Evolutionary conservation across 2,888 invertebrate species (phyloP).

Genomic region (Loripinus fragilis): DNA sequence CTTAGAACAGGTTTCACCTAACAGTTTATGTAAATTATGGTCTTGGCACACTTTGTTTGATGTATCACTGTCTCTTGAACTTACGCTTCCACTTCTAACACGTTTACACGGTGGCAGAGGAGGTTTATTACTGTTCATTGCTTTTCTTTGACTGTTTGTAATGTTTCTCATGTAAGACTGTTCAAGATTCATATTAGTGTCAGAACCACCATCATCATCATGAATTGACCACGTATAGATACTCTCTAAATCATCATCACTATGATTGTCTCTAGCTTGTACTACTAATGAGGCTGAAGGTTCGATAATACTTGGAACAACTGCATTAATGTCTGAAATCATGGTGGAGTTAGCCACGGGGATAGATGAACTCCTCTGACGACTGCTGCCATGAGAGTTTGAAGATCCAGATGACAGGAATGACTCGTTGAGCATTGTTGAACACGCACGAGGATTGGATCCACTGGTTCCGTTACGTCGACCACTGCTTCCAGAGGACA

Average conservation of each 20-base stretch:
- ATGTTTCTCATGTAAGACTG: constrained; percentile 69
- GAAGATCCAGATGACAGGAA: constrained; percentile 59
- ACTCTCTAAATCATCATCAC: constrained; percentile 67
- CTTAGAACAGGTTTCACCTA: constrained; percentile 61
- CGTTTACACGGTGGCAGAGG: constrained; percentile 62
- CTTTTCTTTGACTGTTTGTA: constrained; percentile 44
- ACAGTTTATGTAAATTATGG: constrained; percentile 59
- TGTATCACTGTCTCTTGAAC: constrained; percentile 55
- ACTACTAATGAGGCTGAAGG: constrained; percentile 41
- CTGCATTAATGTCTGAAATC: constrained; percentile 42
- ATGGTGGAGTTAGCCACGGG: constrained; percentile 57
- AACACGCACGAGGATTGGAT: constrained; percentile 56
- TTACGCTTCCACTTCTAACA: constrained; percentile 56
- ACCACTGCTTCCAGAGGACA: constrained; percentile 63
- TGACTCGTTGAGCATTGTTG: constrained; percentile 58
- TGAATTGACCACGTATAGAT: constrained; percentile 76
- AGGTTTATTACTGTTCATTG: constrained; percentile 42
- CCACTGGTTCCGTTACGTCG: constrained; percentile 50
- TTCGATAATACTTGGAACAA: constrained; percentile 33
- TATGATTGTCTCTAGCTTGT: constrained; percentile 37
- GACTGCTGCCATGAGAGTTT: constrained; percentile 47
- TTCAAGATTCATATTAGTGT: constrained; percentile 65
- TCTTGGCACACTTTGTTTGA: constrained; percentile 53
- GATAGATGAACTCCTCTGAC: constrained; percentile 50
- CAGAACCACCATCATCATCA: constrained; percentile 63